Evolutionary conservation across 2,113 vertebrate species (phyloP).

Genomic region (Nothobranchius kuhntae): DNA sequence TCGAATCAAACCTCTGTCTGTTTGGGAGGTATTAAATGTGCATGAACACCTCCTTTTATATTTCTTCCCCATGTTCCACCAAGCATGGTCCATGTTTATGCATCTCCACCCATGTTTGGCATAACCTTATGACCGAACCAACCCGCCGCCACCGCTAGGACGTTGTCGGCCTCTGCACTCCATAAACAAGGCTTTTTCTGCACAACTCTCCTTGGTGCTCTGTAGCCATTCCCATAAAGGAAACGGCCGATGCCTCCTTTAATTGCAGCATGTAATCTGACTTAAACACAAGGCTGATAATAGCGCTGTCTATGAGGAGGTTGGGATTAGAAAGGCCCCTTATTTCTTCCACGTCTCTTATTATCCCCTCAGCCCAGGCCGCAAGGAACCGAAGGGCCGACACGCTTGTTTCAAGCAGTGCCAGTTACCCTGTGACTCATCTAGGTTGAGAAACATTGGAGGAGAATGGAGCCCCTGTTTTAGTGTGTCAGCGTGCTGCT

Average conservation of each 20-base stretch:
- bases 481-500: conserved; percentile 63
- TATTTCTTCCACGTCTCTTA: conserved; percentile 73
- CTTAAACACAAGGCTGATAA: conserved; percentile 76
- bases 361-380: conserved; percentile 74
- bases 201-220: conserved; percentile 33
- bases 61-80: conserved; percentile 29
- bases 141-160: conserved; percentile 54
- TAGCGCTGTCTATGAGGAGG: conserved; percentile 70
- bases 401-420: conserved; percentile 67
- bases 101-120: conserved; percentile 72
- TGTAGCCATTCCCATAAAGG: conserved; percentile 50
- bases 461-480: conserved; percentile 75
- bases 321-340: conserved; percentile 71
- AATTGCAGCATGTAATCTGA: conserved; percentile 75
- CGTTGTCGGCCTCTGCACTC: conserved; percentile 44
- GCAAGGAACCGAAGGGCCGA: conserved; percentile 63
- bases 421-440: conserved; percentile 72
- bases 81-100: conserved; percentile 61
- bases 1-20: conserved; percentile 23
- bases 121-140: conserved; percentile 67
- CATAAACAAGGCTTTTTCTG: conserved; percentile 56
- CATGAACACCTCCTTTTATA: conserved; percentile 30
- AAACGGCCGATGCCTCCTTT: conserved; percentile 66
- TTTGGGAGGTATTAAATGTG: conserved; percentile 31
- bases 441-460: conserved; percentile 65